Percentiles rank a stretch among this genome's conserved stretches.
Evolutionary conservation across 1,140 invertebrate species (phyloP).

Genomic region (Drosophila lini): DNA sequence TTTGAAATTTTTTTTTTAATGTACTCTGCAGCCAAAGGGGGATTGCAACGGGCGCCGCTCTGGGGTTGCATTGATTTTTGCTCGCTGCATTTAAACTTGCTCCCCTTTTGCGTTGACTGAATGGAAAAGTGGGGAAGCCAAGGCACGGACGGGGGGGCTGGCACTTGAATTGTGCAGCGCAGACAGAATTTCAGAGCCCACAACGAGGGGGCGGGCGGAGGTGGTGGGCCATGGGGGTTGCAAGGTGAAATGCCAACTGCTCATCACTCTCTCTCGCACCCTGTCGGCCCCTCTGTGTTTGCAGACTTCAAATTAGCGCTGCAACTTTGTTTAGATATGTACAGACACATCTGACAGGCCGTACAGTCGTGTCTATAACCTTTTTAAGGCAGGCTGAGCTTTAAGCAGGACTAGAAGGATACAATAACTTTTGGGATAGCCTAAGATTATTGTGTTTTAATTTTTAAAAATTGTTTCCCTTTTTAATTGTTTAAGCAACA

Average conservation of each 20-base stretch:
- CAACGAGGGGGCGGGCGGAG: constrained; percentile 11
- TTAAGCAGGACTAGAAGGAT: neutral
- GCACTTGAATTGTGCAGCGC: constrained; percentile 76
- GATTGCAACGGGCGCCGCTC: constrained; percentile 38
- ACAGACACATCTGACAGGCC: constrained; percentile 25
- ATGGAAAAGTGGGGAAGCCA: neutral
- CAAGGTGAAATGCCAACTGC: constrained; percentile 65
- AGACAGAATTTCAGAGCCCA: constrained; percentile 71
- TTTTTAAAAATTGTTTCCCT: neutral
- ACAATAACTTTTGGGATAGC: neutral
- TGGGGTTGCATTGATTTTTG: constrained; percentile 82
- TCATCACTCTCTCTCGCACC: constrained; percentile 40
- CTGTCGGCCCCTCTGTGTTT: constrained; percentile 23
- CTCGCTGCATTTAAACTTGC: constrained; percentile 83
- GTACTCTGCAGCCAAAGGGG: constrained; percentile 10
- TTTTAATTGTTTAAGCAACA: neutral
- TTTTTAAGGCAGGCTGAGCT: neutral
- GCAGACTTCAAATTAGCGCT: constrained; percentile 71
- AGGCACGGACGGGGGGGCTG: neutral
- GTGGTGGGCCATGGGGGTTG: constrained; percentile 5
- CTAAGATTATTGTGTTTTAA: no score
- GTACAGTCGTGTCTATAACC: constrained; percentile 25
- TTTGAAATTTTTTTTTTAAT: constrained; percentile 26
- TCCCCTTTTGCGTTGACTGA: constrained; percentile 63
- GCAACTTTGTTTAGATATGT: constrained; percentile 59